A percentile compares a stretch with the other conserved stretches of the same genome.
These are phyloP conservation scores for Pachyrhynchus sulphureomaculatus DNA, from an alignment of 1,140 invertebrate genomes.

Conservation along the genomic window DNA sequence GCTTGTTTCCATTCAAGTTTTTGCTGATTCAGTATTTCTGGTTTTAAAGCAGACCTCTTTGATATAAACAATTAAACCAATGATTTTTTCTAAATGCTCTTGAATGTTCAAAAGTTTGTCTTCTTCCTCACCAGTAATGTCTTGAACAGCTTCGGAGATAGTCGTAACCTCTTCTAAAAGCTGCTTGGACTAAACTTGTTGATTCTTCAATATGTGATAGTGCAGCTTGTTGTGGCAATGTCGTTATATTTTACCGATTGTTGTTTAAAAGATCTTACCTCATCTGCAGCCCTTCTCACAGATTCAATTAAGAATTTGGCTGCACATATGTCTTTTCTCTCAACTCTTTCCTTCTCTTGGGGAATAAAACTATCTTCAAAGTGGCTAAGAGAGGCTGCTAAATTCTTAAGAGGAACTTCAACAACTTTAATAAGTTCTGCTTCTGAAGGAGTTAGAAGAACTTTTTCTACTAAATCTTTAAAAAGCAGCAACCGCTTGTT, in stretches of 20 bases:
- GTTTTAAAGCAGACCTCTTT: conserved; percentile 12
- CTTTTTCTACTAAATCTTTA: conserved; percentile 7
- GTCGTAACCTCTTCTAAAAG: neutral
- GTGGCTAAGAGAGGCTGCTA: conserved; percentile 14
- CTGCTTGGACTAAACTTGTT: neutral
- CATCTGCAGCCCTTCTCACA: neutral
- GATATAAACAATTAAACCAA: conserved; percentile 6
- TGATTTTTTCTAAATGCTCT: conserved; percentile 16
- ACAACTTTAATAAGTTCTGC: conserved; percentile 11
- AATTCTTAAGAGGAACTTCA: conserved; percentile 10
- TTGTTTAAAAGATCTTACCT: conserved; percentile 8
- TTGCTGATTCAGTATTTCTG: conserved; percentile 18
- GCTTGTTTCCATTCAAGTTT: conserved; percentile 11
- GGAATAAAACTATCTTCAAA: conserved; percentile 12
- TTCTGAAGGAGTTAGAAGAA: conserved; percentile 1
- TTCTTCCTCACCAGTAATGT: conserved; percentile 2
- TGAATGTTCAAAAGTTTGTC: neutral
- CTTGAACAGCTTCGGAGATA: neutral
- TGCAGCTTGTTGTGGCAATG: neutral
- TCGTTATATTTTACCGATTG: conserved; percentile 5
- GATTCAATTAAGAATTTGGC: neutral
- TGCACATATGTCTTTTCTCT: neutral
- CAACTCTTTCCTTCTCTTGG: neutral
- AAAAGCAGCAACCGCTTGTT: conserved; percentile 17
- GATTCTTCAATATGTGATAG: neutral